These are phyloP conservation scores for Nyleta sp. DNA, from an alignment of 2,888 invertebrate genomes.

Conservation along the genomic window DNA sequence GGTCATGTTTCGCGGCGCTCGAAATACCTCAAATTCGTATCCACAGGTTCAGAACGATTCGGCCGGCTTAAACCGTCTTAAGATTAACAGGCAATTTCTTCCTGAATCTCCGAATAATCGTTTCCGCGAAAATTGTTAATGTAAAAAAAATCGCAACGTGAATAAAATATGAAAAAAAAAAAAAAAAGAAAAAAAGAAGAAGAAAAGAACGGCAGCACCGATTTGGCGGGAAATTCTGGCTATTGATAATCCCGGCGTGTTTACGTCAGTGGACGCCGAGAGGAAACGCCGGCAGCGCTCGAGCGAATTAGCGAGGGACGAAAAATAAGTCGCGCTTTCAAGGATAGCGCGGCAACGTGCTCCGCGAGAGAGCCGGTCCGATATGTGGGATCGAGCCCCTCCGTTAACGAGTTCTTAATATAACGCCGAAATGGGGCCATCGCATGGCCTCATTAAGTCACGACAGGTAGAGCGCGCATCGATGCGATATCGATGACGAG, in stretches of 20 bases:
- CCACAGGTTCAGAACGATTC: no score
- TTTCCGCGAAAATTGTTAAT: no score
- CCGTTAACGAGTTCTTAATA: constrained; percentile 62
- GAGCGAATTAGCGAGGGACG: not conserved
- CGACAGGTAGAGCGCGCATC: constrained; percentile 57
- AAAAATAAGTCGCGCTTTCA: constrained; percentile 33
- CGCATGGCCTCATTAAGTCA: constrained; percentile 53
- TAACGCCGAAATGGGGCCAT: constrained; percentile 64
- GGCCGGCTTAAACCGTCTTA: no score
- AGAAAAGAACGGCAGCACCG: no score
- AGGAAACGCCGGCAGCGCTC: constrained; percentile 5
- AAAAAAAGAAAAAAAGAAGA: no score
- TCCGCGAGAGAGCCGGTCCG: constrained; percentile 17
- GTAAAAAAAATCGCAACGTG: no score
- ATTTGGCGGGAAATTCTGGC: constrained; percentile 1
- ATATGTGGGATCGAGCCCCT: constrained; percentile 31
- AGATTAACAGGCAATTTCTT: no score
- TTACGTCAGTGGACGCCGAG: not conserved
- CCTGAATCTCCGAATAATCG: no score
- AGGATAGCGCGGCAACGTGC: constrained; percentile 22
- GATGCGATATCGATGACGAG: constrained; percentile 28
- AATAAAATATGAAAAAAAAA: no score
- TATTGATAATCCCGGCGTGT: constrained; percentile 1
- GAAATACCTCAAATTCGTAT: no score
- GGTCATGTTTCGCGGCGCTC: no score